Evolutionary conservation across 2,797 vertebrate genomes (phyloP).

Genomic region (Eulemur mongoz): DNA sequence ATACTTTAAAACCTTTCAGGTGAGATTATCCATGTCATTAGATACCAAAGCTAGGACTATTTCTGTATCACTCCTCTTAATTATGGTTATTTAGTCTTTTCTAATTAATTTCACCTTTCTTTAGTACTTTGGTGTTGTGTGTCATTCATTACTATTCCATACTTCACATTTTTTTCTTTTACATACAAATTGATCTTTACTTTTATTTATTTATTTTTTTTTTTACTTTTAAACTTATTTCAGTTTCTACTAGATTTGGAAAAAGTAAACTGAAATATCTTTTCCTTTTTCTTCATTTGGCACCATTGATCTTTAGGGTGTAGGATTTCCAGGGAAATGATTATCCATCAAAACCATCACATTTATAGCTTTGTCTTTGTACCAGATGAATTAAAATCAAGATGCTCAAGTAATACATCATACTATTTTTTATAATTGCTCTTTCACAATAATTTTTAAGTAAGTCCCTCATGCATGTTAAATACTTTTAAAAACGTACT

Average conservation of each 20-base stretch:
- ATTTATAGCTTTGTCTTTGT: slow-evolving; percentile 1
- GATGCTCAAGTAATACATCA: background rate
- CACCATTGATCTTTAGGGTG: background rate
- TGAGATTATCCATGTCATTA: background rate
- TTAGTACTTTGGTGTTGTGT: background rate
- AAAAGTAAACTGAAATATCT: background rate
- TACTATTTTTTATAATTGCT: slow-evolving; percentile 2
- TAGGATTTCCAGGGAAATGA: background rate
- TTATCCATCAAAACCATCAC: background rate
- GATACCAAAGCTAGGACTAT: background rate
- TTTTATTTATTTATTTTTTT: background rate
- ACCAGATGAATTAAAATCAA: background rate
- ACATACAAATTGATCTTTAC: background rate
- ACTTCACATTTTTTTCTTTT: background rate
- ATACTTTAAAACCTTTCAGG: background rate
- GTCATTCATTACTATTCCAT: slow-evolving; percentile 8
- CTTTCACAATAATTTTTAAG: background rate
- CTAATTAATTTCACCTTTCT: background rate
- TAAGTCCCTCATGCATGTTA: background rate
- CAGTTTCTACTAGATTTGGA: background rate
- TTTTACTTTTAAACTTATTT: slow-evolving; percentile 33
- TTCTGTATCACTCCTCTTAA: slow-evolving; percentile 18
- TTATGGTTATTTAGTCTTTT: background rate
- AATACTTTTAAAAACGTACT: background rate
- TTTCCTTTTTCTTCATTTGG: background rate